Evolutionary conservation across 2,888 invertebrate genomes (phyloP).

Genomic region (Diadegma fenestrale): DNA sequence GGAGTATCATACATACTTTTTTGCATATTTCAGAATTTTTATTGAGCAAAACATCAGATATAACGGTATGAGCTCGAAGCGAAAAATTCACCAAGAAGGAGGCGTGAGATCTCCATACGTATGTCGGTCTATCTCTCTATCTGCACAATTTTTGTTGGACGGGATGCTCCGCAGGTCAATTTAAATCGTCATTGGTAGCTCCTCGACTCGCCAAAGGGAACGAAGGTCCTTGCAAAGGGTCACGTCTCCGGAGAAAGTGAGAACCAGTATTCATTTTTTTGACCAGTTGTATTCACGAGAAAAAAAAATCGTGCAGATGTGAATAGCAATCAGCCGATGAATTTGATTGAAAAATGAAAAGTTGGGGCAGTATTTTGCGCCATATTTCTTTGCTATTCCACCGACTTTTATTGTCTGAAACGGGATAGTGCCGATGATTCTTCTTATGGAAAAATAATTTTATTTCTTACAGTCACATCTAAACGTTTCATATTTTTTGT

Average conservation of each 20-base stretch:
- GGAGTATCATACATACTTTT: neutral
- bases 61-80: neutral
- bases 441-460: neutral
- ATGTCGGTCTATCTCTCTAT: neutral
- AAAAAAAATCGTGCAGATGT: neutral
- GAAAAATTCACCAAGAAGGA: neutral
- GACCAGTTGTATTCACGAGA: neutral
- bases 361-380: neutral
- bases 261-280: neutral
- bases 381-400: neutral
- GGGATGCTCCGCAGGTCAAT: neutral
- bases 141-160: neutral
- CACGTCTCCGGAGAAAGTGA: neutral
- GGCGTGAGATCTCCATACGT: neutral
- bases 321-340: neutral
- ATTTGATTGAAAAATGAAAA: neutral
- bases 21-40: constrained; percentile 1
- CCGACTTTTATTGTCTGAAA: neutral
- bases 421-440: neutral
- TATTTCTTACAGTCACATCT: neutral
- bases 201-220: neutral
- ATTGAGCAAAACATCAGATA: neutral
- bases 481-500: neutral
- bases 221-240: neutral
- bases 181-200: neutral